These are phyloP conservation scores for Omphaloscelis lunosa DNA, from an alignment of 2,888 invertebrate species.

Conservation along the genomic window DNA sequence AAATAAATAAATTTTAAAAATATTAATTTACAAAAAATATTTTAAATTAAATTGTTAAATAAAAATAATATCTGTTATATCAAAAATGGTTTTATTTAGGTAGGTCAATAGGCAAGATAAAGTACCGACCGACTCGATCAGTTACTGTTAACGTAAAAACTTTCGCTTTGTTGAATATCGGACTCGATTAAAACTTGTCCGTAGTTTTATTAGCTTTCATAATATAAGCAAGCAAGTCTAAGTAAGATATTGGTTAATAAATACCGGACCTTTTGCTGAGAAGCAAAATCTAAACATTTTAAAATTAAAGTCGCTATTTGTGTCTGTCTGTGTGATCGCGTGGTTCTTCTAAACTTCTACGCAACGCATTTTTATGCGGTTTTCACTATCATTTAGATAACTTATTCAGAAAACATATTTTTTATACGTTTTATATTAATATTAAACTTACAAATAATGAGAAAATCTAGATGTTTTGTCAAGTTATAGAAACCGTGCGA, in stretches of 20 bases:
- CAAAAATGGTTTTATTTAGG: not conserved
- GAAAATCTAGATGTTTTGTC: not conserved
- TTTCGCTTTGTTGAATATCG: not conserved
- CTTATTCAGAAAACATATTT: not conserved
- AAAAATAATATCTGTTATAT: slow-evolving; percentile 15
- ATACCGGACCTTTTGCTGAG: not conserved
- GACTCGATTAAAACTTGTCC: not conserved
- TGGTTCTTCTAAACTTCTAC: not conserved
- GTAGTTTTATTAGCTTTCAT: not conserved
- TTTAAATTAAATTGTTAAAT: slow-evolving; percentile 24
- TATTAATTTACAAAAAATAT: too few relatives aligned
- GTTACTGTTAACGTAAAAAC: not conserved
- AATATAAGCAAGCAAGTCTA: not conserved
- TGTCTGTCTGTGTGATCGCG: not conserved
- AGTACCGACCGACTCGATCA: not conserved
- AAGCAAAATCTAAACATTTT: not conserved
- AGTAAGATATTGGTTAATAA: not conserved
- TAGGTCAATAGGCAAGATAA: not conserved
- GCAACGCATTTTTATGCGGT: not conserved
- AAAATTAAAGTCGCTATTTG: not conserved
- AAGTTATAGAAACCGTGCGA: not conserved
- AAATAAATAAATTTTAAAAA: too few relatives aligned
- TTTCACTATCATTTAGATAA: not conserved
- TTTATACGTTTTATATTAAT: too few relatives aligned
- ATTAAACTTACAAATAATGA: too few relatives aligned